These are phyloP conservation scores for Pollenia labialis DNA, from an alignment of 2,888 invertebrate genomes.

Conservation along the genomic window DNA sequence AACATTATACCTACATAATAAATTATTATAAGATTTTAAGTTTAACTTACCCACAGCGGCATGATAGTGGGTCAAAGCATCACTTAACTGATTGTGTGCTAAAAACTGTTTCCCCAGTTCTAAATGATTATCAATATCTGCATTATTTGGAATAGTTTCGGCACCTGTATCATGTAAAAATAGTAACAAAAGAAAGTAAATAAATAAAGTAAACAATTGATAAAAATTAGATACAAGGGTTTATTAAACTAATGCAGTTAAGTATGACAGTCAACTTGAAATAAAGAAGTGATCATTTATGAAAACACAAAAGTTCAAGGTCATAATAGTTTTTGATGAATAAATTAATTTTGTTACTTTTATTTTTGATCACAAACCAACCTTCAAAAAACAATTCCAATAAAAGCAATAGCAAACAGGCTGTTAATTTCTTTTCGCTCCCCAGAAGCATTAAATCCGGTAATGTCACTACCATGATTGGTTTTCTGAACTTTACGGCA, in stretches of 20 bases:
- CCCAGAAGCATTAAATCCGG: conserved; percentile 79
- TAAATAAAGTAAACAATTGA: not conserved
- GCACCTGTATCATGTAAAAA: conserved; percentile 85
- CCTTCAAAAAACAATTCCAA: conserved; percentile 89
- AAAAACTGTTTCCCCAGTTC: conserved; percentile 96
- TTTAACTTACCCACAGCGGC: conserved; percentile 94
- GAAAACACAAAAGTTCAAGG: conserved; percentile 50
- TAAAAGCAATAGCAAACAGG: conserved; percentile 88
- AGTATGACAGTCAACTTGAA: not conserved
- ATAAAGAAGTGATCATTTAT: not conserved
- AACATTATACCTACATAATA: not conserved
- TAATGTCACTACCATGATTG: conserved; percentile 78
- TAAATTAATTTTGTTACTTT: not conserved
- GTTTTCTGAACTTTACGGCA: conserved; percentile 34
- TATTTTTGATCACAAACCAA: conserved; percentile 82
- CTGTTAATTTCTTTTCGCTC: conserved; percentile 87
- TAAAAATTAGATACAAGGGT: not conserved
- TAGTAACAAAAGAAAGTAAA: not conserved
- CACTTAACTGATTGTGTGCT: conserved; percentile 95
- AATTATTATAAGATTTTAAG: not conserved
- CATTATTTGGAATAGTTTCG: conserved; percentile 86
- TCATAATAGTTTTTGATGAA: conserved; percentile 16
- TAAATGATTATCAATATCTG: conserved; percentile 96
- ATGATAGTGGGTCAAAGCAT: conserved; percentile 98
- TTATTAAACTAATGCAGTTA: not conserved